phyloP scores from a whole-genome alignment of 2,888 invertebrate species.

The Ommatoiulus sabulosus region DNA sequence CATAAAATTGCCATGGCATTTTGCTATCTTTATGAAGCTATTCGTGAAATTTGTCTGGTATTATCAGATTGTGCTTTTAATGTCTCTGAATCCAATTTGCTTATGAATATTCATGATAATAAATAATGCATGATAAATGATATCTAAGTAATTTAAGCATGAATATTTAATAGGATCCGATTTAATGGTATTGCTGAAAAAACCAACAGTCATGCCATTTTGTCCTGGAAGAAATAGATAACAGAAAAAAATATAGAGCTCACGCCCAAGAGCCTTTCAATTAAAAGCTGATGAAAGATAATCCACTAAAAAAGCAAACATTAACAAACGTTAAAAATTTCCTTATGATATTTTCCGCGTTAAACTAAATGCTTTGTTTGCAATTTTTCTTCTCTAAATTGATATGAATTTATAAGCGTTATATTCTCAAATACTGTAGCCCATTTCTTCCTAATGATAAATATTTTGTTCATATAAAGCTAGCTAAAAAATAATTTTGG shows the following conservation, averaged over 20 bases:
- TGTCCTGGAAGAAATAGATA: background rate
- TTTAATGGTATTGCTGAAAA: slow-evolving; percentile 42
- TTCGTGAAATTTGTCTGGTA: slow-evolving; percentile 37
- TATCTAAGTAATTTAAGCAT: slow-evolving; percentile 30
- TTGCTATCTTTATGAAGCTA: slow-evolving; percentile 42
- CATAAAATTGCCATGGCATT: slow-evolving; percentile 8
- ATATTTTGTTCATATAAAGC: too few species aligned
- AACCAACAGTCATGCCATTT: slow-evolving; percentile 3
- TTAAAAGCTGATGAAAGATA: background rate
- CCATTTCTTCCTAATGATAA: too few species aligned
- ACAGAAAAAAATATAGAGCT: background rate
- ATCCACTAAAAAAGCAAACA: background rate
- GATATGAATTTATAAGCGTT: background rate
- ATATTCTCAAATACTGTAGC: background rate
- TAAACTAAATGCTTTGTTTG: background rate
- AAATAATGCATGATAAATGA: slow-evolving; percentile 47
- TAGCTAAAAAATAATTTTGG: too few species aligned
- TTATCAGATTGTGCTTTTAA: slow-evolving; percentile 51
- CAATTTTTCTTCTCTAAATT: background rate
- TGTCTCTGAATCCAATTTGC: slow-evolving; percentile 41
- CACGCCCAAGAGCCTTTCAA: background rate
- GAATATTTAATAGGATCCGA: slow-evolving; percentile 44
- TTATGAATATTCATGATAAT: slow-evolving; percentile 44
- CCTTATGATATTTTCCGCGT: background rate
- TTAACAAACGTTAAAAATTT: background rate